Conservation (phyloP, 2,797 vertebrate species). For the Epinephelus awoara region DNA sequence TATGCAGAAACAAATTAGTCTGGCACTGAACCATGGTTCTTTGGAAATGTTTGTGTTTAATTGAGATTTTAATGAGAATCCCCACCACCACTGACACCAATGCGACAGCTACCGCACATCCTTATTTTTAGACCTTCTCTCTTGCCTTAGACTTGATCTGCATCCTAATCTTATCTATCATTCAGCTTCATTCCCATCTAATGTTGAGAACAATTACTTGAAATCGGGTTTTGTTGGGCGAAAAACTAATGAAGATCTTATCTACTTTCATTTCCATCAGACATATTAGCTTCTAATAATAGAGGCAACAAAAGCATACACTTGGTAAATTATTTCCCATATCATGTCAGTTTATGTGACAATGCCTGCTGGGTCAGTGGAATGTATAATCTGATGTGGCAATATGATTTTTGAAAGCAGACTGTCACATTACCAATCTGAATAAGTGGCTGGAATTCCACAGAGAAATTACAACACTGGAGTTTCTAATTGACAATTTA, state of each 20-base stretch:
- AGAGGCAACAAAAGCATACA: conserved; percentile 17
- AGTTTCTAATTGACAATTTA: conserved; percentile 75
- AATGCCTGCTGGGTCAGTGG: conserved; percentile 8
- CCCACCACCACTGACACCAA: conserved; percentile 36
- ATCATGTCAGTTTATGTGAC: neutral
- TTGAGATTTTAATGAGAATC: conserved; percentile 78
- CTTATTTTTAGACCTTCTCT: conserved; percentile 36
- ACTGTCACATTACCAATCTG: conserved; percentile 21
- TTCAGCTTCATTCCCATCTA: neutral
- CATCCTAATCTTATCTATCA: conserved; percentile 40
- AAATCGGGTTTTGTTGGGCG: conserved; percentile 17
- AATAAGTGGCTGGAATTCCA: conserved; percentile 48
- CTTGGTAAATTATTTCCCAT: neutral
- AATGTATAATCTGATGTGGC: conserved; percentile 7
- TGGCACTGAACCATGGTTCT: conserved; percentile 67
- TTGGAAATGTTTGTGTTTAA: conserved; percentile 76
- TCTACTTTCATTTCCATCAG: neutral
- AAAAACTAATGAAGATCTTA: neutral
- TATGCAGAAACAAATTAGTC: conserved; percentile 74
- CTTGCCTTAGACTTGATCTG: conserved; percentile 24
- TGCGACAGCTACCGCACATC: conserved; percentile 23
- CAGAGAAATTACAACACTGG: conserved; percentile 60
- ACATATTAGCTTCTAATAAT: conserved; percentile 10
- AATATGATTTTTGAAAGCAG: conserved; percentile 20
- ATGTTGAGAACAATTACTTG: conserved; percentile 28